Evolutionary conservation across 2,888 invertebrate species (phyloP), one percentile per base, ranked within the genome.

Genomic region (Drosophila recens): DNA sequence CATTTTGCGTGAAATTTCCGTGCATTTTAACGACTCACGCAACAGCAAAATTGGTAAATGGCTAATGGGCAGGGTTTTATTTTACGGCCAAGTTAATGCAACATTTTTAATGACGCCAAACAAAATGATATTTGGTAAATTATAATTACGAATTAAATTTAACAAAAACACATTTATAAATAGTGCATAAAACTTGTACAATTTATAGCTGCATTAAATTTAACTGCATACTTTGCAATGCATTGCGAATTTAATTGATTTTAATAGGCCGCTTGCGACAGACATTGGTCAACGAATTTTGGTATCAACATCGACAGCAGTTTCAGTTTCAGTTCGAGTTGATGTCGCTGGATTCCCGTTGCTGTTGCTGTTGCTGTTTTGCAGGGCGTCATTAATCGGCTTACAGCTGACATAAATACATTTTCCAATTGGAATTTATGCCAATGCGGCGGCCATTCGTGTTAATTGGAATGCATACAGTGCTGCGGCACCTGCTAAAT

Each of bases 401-500:
- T 88, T 84, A 69, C 72, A 75, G 79, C 66, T 69, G 76, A 75
- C 74, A 77, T 71, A 77, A 77, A 77, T 77, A 77, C 67, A 77
- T 62, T 70, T 68, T 70, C 66, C 69, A 58, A 67, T 75, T 84
- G 58, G 56, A 84, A 82, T 87, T 79, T 81, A 75, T 84, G 76
- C 81, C 67, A 67, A 48, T 58, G 61, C 56, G 38, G 34, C 33
- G 15, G 45, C 45, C 20, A 10, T 10, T 30, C 27, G 72, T 77
- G 80, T 80, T 87, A 88, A 84, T 84, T 84, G 89, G 76, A 88
- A 83, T 79, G 84, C 79, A 73, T 75, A 66, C 75, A 53, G 57
- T 27, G 65, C 71, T 17, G 54, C 65, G 53, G 66, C 83, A 80
- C 83, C 83, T 83, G 89, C 73, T 83, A 80, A 82, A 88, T 82